Conservation (phyloP, 2,113 vertebrate genomes). For the Vidua macroura region DNA sequence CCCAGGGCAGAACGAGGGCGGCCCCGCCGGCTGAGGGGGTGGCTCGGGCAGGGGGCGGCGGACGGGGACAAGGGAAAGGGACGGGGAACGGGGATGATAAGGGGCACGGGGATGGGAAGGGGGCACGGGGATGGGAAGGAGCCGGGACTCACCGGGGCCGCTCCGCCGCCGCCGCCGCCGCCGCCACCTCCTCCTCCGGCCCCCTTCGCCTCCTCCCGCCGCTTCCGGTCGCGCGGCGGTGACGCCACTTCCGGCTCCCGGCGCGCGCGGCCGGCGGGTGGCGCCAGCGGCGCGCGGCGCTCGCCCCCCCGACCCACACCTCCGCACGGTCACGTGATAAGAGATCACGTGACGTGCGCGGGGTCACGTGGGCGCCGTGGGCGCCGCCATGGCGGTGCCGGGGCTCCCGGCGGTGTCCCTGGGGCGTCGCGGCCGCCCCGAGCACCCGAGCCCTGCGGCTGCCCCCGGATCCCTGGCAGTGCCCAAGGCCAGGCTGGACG, state of each 20-base stretch:
- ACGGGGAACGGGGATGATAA: accelerated
- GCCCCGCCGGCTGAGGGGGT: background rate
- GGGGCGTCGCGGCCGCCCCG: too few relatives aligned
- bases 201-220: background rate
- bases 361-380: background rate
- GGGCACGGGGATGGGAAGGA: too few relatives aligned
- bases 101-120: too few relatives aligned
- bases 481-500: too few relatives aligned
- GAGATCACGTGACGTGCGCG: accelerated
- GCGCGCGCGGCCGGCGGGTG: background rate
- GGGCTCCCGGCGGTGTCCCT: too few relatives aligned
- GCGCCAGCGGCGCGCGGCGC: background rate
- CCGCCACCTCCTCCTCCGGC: background rate
- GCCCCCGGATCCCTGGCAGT: too few relatives aligned
- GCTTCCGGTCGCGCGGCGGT: background rate
- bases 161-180: background rate
- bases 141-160: background rate
- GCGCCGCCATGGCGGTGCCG: background rate
- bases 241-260: background rate
- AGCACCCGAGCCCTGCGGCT: background rate
- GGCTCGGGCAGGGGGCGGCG: background rate
- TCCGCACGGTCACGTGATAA: accelerated
- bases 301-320: too few relatives aligned
- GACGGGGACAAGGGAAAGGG: background rate
- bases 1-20: background rate